Evolutionary conservation across 2,113 vertebrate species (phyloP).

Genomic region (Onychostoma macrolepis): DNA sequence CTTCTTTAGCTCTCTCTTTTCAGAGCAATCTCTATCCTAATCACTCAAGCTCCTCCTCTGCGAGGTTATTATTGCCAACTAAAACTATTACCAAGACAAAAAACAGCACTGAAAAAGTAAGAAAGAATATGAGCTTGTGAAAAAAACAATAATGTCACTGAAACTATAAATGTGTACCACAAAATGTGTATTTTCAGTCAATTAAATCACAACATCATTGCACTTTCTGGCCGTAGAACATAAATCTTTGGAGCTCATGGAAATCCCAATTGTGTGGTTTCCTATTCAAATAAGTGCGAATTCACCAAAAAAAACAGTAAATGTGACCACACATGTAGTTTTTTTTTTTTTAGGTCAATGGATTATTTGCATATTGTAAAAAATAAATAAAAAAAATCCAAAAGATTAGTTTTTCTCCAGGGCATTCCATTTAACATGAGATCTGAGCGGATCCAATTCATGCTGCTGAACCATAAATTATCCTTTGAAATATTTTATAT

Average conservation of each 20-base stretch:
- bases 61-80: not conserved
- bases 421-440: no score
- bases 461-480: not conserved
- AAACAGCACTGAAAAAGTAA: not conserved
- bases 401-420: no score
- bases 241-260: not conserved
- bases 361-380: no score
- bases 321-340: no score
- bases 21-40: not conserved
- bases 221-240: not conserved
- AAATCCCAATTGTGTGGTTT: not conserved
- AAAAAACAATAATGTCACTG: not conserved
- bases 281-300: no score
- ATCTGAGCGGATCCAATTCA: no score
- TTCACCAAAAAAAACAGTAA: no score
- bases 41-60: not conserved
- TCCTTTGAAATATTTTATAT: no score
- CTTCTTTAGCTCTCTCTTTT: conserved; percentile 7
- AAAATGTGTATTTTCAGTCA: not conserved
- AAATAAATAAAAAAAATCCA: no score
- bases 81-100: not conserved
- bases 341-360: no score
- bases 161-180: not conserved
- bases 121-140: not conserved
- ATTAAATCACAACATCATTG: not conserved